phyloP scores from a whole-genome alignment of 1,140 invertebrate genomes.

The Cydia amplana region DNA sequence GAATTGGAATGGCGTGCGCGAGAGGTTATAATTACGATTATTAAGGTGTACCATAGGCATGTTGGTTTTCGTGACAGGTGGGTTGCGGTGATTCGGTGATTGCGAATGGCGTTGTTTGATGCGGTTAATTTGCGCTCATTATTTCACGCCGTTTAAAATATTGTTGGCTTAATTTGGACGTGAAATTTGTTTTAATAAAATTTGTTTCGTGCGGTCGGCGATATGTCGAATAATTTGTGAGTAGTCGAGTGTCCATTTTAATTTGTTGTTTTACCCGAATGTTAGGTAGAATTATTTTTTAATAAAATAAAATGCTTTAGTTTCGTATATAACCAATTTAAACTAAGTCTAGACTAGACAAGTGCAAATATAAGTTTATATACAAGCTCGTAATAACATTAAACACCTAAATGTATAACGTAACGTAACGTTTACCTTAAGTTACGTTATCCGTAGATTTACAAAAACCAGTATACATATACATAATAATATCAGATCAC shows the following conservation, averaged over 20 bases:
- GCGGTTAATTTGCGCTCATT: constrained; percentile 35
- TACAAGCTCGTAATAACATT: too few relatives aligned
- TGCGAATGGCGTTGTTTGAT: constrained; percentile 35
- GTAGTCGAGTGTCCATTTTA: neutral
- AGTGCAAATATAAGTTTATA: too few relatives aligned
- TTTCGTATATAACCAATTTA: neutral
- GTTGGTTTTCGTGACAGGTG: constrained; percentile 65
- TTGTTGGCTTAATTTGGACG: constrained; percentile 22
- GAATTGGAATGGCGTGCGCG: constrained; percentile 38
- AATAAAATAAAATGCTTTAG: neutral
- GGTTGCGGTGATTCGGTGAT: constrained; percentile 45
- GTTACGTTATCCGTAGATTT: neutral
- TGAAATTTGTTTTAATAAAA: constrained; percentile 20
- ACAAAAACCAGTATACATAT: neutral
- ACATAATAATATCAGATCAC: constrained; percentile 12
- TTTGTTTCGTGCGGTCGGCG: constrained; percentile 10
- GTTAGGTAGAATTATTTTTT: neutral
- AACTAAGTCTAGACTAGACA: neutral
- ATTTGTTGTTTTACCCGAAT: neutral
- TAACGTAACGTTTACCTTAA: neutral
- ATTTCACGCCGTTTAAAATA: constrained; percentile 37
- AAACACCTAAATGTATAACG: too few relatives aligned
- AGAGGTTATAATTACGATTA: constrained; percentile 62
- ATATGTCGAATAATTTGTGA: neutral
- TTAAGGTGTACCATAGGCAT: constrained; percentile 47